Base-by-base conservation (phyloP, 92 coral and sea anemone species). In the Pocillopora meandrina region DNA sequence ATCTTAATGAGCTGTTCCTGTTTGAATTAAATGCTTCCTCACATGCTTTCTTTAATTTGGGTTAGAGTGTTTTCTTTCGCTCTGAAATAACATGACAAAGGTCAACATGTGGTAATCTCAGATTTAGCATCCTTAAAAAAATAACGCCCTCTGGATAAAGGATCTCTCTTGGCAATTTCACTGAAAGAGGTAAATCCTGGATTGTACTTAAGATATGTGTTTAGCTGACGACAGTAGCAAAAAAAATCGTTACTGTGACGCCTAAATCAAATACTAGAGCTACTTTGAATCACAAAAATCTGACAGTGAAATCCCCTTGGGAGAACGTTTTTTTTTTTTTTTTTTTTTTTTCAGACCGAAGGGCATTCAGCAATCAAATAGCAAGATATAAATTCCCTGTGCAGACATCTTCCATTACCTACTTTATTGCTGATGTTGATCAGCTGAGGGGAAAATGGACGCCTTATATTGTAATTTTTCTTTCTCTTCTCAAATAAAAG, bases 41-140 rank as follows among this genome's bases (percentile, higher is more conserved):
- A 60, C 75, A 80, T 68, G 21, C 52, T 3, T 42, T 56, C 33
- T n/a, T 20, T n/a, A n/a, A n/a, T n/a, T n/a, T 65, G 61, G 47
- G 5, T 14, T 16, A 20, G 42, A 42, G 72, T 64, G 82, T 78
- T 78, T 63, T 78, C 61, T 65, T 78, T 64, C 61, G 17, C 60
- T n/a, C 58, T 76, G 80, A 61, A 33, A 76, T 26, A 76, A 76
- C 72, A 78, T 60, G 55, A n/a, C 56, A 64, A 26, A 78, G 82
- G 82, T 78, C 82, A 63, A 61, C 82, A 78, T 64, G 23, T 78
- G 82, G 82, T 63, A 65, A 78, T 63, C 82, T 47, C 72, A 20
- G 67, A 10, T 62, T 64, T 56, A 20, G 52, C 49, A 21, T 21
- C 49, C 9, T 72, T 78, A 72, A 61, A n/a, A 78, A 78, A 65